Percentiles rank a stretch among this genome's conserved stretches.
These are phyloP conservation scores for Marisa cornuarietis DNA, from an alignment of 1,140 invertebrate genomes.

Conservation along the genomic window DNA sequence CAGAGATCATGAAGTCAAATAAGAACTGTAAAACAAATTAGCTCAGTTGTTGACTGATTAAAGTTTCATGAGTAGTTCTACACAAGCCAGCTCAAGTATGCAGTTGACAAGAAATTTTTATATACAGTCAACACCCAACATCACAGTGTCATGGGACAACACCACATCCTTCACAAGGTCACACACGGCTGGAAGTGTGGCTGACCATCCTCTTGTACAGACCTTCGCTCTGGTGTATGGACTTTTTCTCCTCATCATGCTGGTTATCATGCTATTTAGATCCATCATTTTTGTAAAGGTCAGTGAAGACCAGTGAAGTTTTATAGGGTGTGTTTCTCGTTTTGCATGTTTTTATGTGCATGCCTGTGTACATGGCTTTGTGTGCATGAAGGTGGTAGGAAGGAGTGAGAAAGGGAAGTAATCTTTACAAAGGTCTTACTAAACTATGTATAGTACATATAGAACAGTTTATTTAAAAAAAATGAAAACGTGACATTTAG, in stretches of 20 bases:
- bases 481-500: too few relatives aligned
- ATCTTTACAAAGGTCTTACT: too few relatives aligned
- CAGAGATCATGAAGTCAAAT: too few relatives aligned
- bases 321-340: too few relatives aligned
- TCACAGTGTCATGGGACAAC: background rate
- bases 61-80: too few relatives aligned
- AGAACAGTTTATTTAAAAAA: too few relatives aligned
- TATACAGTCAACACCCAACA: background rate
- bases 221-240: conserved; percentile 70
- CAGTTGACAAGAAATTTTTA: background rate
- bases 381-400: background rate
- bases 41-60: too few relatives aligned
- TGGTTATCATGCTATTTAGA: conserved; percentile 70
- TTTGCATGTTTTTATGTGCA: background rate
- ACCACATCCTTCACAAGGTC: background rate
- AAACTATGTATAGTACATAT: too few relatives aligned
- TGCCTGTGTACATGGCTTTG: background rate
- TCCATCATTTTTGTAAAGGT: conserved; percentile 72
- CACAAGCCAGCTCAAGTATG: background rate
- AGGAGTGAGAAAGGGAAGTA: too few relatives aligned
- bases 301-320: background rate
- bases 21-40: too few relatives aligned
- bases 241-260: conserved; percentile 67
- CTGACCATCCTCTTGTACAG: conserved; percentile 68
- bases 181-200: conserved; percentile 51